Base-by-base conservation (phyloP, 2,888 invertebrate species). In the Ophion costatus region DNA sequence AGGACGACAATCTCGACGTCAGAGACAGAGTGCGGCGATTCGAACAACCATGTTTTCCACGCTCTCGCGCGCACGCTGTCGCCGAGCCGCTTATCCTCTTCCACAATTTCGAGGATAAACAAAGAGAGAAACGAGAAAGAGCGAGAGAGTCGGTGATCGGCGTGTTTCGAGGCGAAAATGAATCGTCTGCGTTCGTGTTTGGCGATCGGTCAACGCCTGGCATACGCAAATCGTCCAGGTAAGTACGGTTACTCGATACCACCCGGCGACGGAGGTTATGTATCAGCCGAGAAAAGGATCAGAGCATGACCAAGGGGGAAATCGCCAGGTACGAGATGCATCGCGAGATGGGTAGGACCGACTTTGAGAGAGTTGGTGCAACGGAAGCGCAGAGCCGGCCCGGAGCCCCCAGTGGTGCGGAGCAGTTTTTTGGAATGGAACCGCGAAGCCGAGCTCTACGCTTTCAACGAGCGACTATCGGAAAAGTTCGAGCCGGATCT, bases 341-440 rank as follows among this genome's bases (percentile, higher is more conserved):
- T 94, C 9, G 93, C 95, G 86, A 94, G 97, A 92, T 97, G 96
- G 95, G 95, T 97, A 1, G 94, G 95, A 2, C 97, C 97, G 42
- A 96, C 96, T 7, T 93, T 97, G 87, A 94, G 93, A 90, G 96
- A 95, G 90, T 91, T 97, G 14, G 95, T 96, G 77, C 94, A 90
- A 10, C 96, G 96, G 9, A 95, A 96, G 90, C 94, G 91, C 89
- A 89, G 17, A n/a, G 83, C 75, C 88, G 93, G 88, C 89, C 95
- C 87, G 89, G 89, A 93, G 82, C 90, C 93, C 6, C 91, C 92
- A 33, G 90, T 92, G 38, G 94, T 94, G 0, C 94, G 98, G 86
- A 96, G 96, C 38, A 94, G 95, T 10, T 97, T 95, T 91, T 88
- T 96, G n/a, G 97, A 97, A 90, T 98, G 98, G 98, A 98, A 98